Conservation (phyloP, 2,113 vertebrate genomes). For the Gulo gulo region DNA sequence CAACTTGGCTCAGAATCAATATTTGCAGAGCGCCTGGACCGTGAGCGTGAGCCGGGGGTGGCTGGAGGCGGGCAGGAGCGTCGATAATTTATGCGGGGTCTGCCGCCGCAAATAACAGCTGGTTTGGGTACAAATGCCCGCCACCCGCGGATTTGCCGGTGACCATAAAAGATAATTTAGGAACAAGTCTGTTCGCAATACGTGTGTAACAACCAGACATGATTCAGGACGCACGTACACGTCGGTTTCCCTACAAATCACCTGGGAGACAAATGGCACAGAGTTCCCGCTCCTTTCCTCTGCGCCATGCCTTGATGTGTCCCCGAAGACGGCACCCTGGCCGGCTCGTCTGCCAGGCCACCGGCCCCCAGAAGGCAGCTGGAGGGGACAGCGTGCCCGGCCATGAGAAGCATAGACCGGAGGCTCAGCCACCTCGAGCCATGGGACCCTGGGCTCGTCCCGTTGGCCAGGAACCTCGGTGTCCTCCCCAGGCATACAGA, state of each 20-base stretch:
- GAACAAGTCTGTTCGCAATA: conserved; percentile 52
- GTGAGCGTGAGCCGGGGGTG: conserved; percentile 90
- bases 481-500: neutral
- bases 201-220: conserved; percentile 6
- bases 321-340: neutral
- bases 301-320: rapidly evolving
- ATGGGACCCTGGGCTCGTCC: rapidly evolving
- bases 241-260: conserved; percentile 40
- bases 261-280: neutral
- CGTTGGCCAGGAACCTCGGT: rapidly evolving
- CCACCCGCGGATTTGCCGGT: conserved; percentile 61
- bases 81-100: conserved; percentile 83
- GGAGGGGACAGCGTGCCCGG: neutral
- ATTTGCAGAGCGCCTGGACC: conserved; percentile 89
- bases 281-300: rapidly evolving
- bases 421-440: neutral
- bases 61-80: conserved; percentile 76
- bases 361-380: rapidly evolving
- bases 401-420: neutral
- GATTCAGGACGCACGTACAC: conserved; percentile 42
- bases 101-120: conserved; percentile 78
- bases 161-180: conserved; percentile 80
- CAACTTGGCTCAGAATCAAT: conserved; percentile 91
- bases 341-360: rapidly evolving
- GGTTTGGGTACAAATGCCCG: conserved; percentile 68